Base-by-base conservation (phyloP, 2,888 invertebrate species). In the Lasioglossum malachurum region DNA sequence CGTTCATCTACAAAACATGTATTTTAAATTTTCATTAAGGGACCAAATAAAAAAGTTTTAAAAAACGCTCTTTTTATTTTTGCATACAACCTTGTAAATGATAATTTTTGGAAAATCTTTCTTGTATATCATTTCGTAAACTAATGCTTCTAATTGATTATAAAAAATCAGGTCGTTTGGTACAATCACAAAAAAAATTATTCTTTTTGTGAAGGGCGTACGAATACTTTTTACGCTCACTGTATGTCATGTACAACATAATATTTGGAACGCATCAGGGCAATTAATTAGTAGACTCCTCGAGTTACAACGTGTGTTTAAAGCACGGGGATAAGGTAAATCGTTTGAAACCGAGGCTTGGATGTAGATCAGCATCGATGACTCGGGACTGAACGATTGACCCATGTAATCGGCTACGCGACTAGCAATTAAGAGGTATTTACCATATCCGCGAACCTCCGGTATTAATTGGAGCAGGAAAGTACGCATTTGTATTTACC, bases 291-390 rank as follows among this genome's bases (percentile, higher is more conserved):
- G 53, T 23, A 41, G 19, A 38, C 1, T 23, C 19, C 23, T 23
- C 38, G 10, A 8, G n/a, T 31, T 19, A 23, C 12, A 31, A 73
- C 16, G 16, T 19, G 5, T 41, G 60, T 12, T 27, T 27, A 0
- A 5, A n/a, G 14, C 19, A 5, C n/a, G 41, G 41, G 31, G 23
- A 23, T 44, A 64, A 19, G 44, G 41, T 44, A 19, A 23, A n/a
- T n/a, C 31, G 5, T 46, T 1, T n/a, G 12, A 4, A n/a, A 71
- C 41, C 8, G 4, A 4, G n/a, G 23, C 1, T 19, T 2, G 53
- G 16, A 77, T 74, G 44, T 69, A 57, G 71, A 78, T 76, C 79
- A 49, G 19, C 27, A 64, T 27, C 31, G 75, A 83, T 35, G 72
- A 75, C 12, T 57, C 31, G 67, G 64, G 57, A 69, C n/a, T 16